A percentile compares a stretch with the other conserved stretches of the same genome.
phyloP scores from a whole-genome alignment of 53 echinoderm and acorn worm genomes.

The Astropecten irregularis region DNA sequence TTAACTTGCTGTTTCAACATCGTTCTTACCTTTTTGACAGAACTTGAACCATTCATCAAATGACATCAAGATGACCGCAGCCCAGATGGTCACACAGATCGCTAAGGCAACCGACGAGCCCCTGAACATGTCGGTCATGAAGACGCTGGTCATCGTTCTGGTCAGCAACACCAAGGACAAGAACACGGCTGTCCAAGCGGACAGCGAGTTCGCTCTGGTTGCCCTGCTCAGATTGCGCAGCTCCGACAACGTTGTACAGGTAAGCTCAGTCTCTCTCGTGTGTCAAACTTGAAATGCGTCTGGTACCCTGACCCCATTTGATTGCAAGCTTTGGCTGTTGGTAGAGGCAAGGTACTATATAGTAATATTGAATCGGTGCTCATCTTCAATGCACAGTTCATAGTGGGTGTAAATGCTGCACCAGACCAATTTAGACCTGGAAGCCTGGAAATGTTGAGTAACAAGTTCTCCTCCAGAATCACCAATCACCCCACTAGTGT shows the following conservation, averaged over 20 bases:
- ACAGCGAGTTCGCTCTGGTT: constrained; percentile 92
- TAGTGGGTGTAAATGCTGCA: no score
- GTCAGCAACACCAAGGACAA: constrained; percentile 97
- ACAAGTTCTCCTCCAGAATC: no score
- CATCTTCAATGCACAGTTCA: no score
- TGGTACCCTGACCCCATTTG: no score
- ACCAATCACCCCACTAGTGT: no score
- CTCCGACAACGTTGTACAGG: constrained; percentile 34
- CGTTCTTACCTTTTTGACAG: no score
- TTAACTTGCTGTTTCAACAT: no score
- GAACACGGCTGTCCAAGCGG: constrained; percentile 94
- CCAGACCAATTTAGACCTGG: no score
- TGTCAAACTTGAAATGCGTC: neutral
- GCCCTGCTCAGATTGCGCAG: constrained; percentile 70
- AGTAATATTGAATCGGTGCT: no score
- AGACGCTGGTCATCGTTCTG: constrained; percentile 76
- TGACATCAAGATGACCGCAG: constrained; percentile 96
- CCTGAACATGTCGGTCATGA: constrained; percentile 67
- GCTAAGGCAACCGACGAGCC: constrained; percentile 61
- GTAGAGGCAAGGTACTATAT: no score
- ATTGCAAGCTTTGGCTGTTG: no score
- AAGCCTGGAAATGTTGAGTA: no score
- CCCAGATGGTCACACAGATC: constrained; percentile 87
- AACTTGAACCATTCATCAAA: constrained; percentile 91
- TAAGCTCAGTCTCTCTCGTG: neutral